Conservation (phyloP, 2,888 invertebrate genomes). For the Callyntrura sp. region DNA sequence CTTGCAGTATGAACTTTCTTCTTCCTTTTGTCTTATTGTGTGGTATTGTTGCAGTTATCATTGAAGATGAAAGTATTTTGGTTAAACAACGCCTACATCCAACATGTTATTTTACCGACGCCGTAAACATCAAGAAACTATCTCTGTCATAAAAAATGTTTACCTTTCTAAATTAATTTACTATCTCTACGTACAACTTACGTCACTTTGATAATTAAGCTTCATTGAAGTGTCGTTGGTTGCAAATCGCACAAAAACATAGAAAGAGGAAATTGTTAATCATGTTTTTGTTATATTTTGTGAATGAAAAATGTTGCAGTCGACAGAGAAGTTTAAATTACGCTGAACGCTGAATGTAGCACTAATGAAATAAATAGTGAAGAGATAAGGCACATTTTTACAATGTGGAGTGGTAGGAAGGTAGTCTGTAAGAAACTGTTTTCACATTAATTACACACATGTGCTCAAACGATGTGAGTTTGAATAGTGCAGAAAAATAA, state of each 20-base stretch:
- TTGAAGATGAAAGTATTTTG: slow-evolving; percentile 16
- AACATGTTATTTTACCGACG: not conserved
- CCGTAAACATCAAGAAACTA: not conserved
- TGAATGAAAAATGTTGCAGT: not conserved
- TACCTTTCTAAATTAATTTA: slow-evolving; percentile 19
- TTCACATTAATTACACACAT: too few species aligned
- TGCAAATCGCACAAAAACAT: not conserved
- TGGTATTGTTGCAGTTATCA: not conserved
- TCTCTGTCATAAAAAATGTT: not conserved
- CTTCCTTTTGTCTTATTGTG: slow-evolving; percentile 12
- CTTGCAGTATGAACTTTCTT: slow-evolving; percentile 30
- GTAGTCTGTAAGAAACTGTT: not conserved
- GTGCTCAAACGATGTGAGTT: too few species aligned
- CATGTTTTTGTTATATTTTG: not conserved
- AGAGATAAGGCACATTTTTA: not conserved
- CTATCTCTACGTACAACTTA: not conserved
- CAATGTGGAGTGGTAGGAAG: not conserved
- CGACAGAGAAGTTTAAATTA: not conserved
- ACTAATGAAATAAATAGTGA: not conserved
- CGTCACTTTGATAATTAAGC: slow-evolving; percentile 24
- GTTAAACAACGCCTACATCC: not conserved
- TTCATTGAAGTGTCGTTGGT: not conserved
- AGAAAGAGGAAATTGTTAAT: not conserved
- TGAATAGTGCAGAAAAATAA: too few species aligned
- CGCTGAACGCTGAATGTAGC: not conserved